phyloP scores from a whole-genome alignment of 2,888 invertebrate genomes.

The Stenolophus ochropezus region DNA sequence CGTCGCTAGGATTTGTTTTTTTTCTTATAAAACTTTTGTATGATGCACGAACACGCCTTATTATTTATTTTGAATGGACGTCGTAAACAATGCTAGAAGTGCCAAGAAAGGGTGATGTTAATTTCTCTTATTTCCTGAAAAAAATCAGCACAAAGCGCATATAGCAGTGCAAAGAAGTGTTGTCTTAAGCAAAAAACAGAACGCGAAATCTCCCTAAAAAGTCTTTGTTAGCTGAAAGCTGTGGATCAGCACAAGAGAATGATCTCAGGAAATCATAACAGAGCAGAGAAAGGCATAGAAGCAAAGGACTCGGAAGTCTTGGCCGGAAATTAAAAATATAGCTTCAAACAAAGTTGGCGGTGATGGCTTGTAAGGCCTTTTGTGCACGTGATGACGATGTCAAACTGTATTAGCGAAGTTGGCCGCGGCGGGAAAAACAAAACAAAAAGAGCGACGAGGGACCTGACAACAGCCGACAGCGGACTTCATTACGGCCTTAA shows the following conservation, averaged over 20 bases:
- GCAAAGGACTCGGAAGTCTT: conserved; percentile 44
- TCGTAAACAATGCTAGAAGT: background rate
- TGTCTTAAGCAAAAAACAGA: conserved; percentile 21
- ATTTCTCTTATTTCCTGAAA: background rate
- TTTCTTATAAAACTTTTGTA: too few relatives aligned
- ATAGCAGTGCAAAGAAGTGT: background rate
- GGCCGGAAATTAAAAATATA: conserved; percentile 49
- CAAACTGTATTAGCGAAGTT: conserved; percentile 46
- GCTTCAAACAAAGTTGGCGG: conserved; percentile 43
- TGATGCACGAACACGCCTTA: too few relatives aligned
- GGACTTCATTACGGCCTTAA: conserved; percentile 19
- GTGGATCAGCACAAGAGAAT: conserved; percentile 39
- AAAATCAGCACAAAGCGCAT: background rate
- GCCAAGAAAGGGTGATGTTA: background rate
- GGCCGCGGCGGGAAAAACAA: conserved; percentile 35
- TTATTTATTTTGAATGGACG: background rate
- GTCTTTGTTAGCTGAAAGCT: conserved; percentile 1
- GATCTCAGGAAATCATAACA: conserved; percentile 45
- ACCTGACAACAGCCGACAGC: conserved; percentile 33
- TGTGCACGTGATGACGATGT: conserved; percentile 46
- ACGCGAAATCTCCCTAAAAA: conserved; percentile 26
- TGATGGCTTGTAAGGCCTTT: conserved; percentile 42
- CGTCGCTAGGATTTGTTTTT: too few relatives aligned
- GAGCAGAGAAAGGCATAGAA: conserved; percentile 11
- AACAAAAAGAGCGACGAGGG: conserved; percentile 26